A percentile compares a stretch with the other conserved stretches of the same genome.
phyloP scores from a whole-genome alignment of 2,113 vertebrate species.

The Alligator sinensis region DNA sequence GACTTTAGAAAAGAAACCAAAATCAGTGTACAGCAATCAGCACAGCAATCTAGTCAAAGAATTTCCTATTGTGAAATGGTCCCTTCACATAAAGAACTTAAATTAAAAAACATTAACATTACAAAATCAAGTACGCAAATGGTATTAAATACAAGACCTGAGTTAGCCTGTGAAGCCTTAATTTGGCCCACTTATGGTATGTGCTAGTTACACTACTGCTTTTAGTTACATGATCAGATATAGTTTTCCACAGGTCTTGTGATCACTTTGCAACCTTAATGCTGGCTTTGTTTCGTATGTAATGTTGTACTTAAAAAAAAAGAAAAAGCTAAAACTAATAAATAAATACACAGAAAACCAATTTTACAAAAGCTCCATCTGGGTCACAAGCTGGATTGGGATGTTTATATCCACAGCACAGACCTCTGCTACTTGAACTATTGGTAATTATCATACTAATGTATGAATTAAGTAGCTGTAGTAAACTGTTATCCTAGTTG shows the following conservation, averaged over 20 bases:
- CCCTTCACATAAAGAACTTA: too few relatives aligned
- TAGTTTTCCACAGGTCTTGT: background rate
- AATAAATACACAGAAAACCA: background rate
- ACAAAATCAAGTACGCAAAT: background rate
- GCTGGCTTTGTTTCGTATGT: background rate
- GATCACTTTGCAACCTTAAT: too few relatives aligned
- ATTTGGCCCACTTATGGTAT: slow-evolving; percentile 46
- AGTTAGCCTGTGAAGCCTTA: slow-evolving; percentile 24
- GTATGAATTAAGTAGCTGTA: background rate
- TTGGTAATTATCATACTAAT: too few relatives aligned
- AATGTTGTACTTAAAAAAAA: slow-evolving; percentile 55
- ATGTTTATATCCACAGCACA: slow-evolving; percentile 2
- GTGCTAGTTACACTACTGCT: slow-evolving; percentile 53
- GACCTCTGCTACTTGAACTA: background rate
- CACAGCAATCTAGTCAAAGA: background rate
- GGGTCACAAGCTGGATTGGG: background rate
- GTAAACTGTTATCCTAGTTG: background rate
- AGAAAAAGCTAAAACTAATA: slow-evolving; percentile 25
- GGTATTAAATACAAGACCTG: background rate
- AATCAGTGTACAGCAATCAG: background rate
- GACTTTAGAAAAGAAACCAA: background rate
- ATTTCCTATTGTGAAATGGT: background rate
- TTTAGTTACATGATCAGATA: slow-evolving; percentile 66
- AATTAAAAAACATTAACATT: too few relatives aligned
- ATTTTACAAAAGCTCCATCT: background rate